Conservation (phyloP, 2,113 vertebrate species). For the Forbesichthys papilliferus region DNA sequence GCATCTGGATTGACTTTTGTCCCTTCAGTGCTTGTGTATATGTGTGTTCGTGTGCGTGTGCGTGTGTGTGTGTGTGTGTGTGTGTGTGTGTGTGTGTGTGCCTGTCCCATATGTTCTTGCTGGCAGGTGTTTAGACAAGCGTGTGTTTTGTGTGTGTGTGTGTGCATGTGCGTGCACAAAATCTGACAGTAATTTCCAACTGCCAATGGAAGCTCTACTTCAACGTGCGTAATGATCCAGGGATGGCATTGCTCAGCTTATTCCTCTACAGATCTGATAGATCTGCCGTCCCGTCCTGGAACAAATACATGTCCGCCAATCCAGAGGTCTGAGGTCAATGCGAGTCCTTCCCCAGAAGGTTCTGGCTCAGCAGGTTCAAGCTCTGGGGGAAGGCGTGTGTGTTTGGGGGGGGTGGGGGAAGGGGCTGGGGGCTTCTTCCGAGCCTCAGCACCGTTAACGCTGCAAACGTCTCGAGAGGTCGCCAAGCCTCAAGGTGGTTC, state of each 20-base stretch:
- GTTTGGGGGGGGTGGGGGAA: too few relatives aligned
- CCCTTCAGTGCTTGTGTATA: conserved; percentile 12
- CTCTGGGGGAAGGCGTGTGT: not conserved
- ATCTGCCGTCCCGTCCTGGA: conserved; percentile 9
- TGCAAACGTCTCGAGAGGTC: not conserved
- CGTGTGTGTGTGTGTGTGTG: not conserved
- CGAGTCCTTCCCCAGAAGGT: too few relatives aligned
- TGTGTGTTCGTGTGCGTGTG: conserved; percentile 3
- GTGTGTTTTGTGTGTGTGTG: too few relatives aligned
- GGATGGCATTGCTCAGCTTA: not conserved
- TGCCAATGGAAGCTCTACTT: not conserved
- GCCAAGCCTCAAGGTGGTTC: not conserved
- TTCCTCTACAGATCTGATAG: not conserved
- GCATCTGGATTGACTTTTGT: conserved; percentile 40
- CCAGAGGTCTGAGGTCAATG: conserved; percentile 23
- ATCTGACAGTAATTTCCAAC: not conserved
- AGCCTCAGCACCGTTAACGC: not conserved
- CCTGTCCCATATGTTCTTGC: too few relatives aligned
- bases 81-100: not conserved
- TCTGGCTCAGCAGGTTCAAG: not conserved
- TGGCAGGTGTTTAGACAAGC: too few relatives aligned
- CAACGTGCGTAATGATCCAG: not conserved
- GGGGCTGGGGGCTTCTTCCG: not conserved
- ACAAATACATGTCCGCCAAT: conserved; percentile 13
- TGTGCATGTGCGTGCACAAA: too few relatives aligned